Evolutionary conservation across 2,113 vertebrate species (phyloP).

Genomic region (Sclerurus mexicanus): DNA sequence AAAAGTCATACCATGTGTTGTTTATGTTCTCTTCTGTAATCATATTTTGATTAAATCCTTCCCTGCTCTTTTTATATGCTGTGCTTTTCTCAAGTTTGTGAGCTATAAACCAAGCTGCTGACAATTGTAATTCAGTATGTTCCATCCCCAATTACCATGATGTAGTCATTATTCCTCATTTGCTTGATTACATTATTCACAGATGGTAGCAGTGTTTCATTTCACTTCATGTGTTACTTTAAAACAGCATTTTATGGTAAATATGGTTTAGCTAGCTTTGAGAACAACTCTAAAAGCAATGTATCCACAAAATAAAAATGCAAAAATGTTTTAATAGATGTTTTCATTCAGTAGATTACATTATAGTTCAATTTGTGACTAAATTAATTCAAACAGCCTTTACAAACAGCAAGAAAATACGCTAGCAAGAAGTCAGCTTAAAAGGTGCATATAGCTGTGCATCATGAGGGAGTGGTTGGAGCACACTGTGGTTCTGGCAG

Average conservation of each 20-base stretch:
- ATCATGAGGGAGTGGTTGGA: background rate
- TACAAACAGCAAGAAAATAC: background rate
- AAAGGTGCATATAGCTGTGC: background rate
- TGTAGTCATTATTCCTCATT: slow-evolving; percentile 53
- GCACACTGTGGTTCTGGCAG: background rate
- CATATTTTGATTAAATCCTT: slow-evolving; percentile 32
- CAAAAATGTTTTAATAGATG: background rate
- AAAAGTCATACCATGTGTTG: background rate
- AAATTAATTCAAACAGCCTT: background rate
- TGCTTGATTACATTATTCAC: slow-evolving; percentile 54
- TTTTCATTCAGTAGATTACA: background rate
- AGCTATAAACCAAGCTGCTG: slow-evolving; percentile 46
- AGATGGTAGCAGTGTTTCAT: slow-evolving; percentile 36
- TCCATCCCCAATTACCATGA: slow-evolving; percentile 37
- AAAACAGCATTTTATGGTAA: background rate
- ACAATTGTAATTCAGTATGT: slow-evolving; percentile 52
- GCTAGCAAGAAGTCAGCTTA: background rate
- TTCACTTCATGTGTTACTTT: background rate
- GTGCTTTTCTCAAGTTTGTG: slow-evolving; percentile 15
- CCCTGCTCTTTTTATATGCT: background rate
- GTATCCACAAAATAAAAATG: background rate
- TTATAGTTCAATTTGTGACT: background rate
- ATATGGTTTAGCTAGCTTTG: background rate
- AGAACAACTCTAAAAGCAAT: background rate
- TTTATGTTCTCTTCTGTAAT: background rate